Percentiles rank a stretch among this genome's conserved stretches.
Evolutionary conservation across 1,140 invertebrate genomes (phyloP).

Genomic region (Brachionus calyciflorus): DNA sequence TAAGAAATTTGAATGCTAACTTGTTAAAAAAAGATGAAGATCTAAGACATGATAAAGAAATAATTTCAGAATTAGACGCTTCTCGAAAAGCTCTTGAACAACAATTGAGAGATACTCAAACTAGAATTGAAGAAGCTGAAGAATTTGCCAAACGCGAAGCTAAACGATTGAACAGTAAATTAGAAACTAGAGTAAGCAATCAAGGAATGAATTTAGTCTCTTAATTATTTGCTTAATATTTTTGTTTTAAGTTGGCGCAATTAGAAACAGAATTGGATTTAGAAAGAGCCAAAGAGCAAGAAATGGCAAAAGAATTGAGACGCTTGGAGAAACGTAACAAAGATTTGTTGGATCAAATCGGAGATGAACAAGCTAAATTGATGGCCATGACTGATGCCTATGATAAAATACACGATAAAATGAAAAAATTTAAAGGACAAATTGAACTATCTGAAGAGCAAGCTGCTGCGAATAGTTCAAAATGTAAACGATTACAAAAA

Average conservation of each 20-base stretch:
- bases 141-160: slow-evolving; percentile 41
- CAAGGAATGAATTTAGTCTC: not conserved
- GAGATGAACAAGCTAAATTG: slow-evolving; percentile 45
- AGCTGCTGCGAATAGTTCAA: slow-evolving; percentile 34
- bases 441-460: slow-evolving; percentile 44
- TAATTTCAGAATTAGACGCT: not conserved
- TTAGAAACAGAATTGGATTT: slow-evolving; percentile 39
- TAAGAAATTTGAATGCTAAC: not conserved
- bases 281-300: slow-evolving; percentile 39
- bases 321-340: slow-evolving; percentile 32
- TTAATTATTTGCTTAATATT: not conserved
- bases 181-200: slow-evolving; percentile 42
- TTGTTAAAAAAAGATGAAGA: slow-evolving; percentile 41
- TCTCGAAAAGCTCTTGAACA: slow-evolving; percentile 9
- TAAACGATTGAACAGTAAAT: slow-evolving; percentile 29
- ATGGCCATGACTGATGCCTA: slow-evolving; percentile 43
- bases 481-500: slow-evolving; percentile 28
- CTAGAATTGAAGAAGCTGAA: slow-evolving; percentile 46
- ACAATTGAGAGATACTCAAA: slow-evolving; percentile 31
- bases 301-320: slow-evolving; percentile 39
- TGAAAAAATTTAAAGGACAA: slow-evolving; percentile 45
- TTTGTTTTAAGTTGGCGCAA: slow-evolving; percentile 31
- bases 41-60: slow-evolving; percentile 44
- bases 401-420: slow-evolving; percentile 40
- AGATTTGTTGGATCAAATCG: slow-evolving; percentile 43